Evolutionary conservation across 2,113 vertebrate genomes (phyloP).

Genomic region (Ictalurus furcatus): DNA sequence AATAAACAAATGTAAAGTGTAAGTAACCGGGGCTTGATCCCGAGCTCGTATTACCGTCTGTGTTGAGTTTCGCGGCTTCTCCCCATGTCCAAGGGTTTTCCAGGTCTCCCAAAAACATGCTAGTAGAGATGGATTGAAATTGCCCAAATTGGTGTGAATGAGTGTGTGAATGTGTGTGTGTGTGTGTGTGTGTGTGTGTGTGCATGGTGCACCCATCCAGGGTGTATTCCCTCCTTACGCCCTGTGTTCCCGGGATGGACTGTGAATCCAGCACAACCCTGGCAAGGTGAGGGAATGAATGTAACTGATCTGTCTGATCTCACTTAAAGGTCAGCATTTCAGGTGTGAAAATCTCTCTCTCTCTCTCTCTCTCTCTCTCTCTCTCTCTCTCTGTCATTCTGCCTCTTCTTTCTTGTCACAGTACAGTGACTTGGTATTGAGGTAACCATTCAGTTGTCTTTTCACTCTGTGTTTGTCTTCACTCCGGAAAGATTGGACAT

Average conservation of each 20-base stretch:
- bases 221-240: not conserved
- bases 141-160: not conserved
- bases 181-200: not conserved
- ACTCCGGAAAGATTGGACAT: not conserved
- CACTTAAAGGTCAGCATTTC: not conserved
- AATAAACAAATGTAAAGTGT: not conserved
- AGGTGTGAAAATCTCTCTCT: not conserved
- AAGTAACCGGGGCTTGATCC: not conserved
- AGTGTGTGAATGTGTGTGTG: not conserved
- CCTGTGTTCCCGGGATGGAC: not conserved
- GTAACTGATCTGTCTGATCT: not conserved
- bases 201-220: not conserved
- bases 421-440: slow-evolving; percentile 10
- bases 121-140: not conserved
- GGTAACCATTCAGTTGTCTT: slow-evolving; percentile 17
- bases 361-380: not conserved
- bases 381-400: not conserved
- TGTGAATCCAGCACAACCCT: not conserved
- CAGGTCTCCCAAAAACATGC: not conserved
- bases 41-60: not conserved
- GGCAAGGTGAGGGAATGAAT: not conserved
- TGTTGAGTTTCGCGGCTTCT: not conserved
- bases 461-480: not conserved
- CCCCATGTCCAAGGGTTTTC: not conserved
- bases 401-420: slow-evolving; percentile 5